Conservation (phyloP, 1,140 invertebrate species). For the Trypoxylus dichotomus region DNA sequence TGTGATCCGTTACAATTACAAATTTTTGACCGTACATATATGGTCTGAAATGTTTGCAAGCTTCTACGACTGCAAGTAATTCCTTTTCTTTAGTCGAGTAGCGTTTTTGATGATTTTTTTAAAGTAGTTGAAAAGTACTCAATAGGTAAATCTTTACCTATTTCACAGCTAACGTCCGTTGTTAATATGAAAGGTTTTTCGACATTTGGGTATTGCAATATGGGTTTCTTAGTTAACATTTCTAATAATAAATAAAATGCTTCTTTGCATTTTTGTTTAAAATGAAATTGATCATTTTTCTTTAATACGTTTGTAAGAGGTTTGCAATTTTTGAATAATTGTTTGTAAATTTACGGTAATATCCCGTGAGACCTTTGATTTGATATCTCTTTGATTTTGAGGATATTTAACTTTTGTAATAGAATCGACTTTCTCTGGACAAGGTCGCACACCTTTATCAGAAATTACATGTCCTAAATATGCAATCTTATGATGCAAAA, state of each 20-base stretch:
- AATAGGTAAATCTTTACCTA: constrained; percentile 31
- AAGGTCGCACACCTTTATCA: constrained; percentile 37
- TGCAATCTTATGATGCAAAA: constrained; percentile 32
- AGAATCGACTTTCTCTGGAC: constrained; percentile 36
- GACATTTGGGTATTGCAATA: constrained; percentile 49
- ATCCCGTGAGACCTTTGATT: constrained; percentile 42
- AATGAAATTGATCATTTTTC: too few relatives aligned
- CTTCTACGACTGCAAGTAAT: constrained; percentile 40
- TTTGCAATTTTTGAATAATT: constrained; percentile 41
- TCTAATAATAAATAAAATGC: constrained; percentile 10
- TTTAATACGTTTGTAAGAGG: too few relatives aligned
- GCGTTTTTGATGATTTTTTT: constrained; percentile 35
- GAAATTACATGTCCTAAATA: constrained; percentile 36
- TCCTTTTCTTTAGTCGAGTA: constrained; percentile 50
- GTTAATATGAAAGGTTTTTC: constrained; percentile 44
- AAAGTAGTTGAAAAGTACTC: neutral
- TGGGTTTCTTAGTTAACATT: constrained; percentile 30
- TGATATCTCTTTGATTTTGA: constrained; percentile 41
- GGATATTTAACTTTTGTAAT: constrained; percentile 40
- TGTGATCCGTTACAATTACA: constrained; percentile 47
- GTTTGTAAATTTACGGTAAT: constrained; percentile 44
- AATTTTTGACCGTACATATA: constrained; percentile 49
- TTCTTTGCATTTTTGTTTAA: neutral
- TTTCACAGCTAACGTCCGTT: constrained; percentile 44
- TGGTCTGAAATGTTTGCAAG: constrained; percentile 50